Percentiles rank a stretch among this genome's conserved stretches.
These are phyloP conservation scores for Clarias gariepinus DNA, from an alignment of 2,113 vertebrate species.

Conservation along the genomic window DNA sequence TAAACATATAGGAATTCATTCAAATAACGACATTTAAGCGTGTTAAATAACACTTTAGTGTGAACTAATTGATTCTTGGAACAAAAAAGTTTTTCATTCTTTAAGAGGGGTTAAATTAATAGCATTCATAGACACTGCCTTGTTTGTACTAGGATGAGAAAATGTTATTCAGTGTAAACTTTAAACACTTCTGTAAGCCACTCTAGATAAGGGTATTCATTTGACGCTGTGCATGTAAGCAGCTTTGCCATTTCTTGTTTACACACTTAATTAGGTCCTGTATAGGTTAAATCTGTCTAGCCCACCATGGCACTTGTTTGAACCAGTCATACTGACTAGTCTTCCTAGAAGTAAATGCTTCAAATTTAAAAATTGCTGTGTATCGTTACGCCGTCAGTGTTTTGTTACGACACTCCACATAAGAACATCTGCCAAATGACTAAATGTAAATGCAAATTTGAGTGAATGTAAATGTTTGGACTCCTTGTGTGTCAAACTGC, in stretches of 20 bases:
- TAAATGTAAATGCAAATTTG: background rate
- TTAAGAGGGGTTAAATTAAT: background rate
- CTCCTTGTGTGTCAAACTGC: background rate
- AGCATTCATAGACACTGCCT: background rate
- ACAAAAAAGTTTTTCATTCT: background rate
- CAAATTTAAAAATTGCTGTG: background rate
- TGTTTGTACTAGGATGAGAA: background rate
- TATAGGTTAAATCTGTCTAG: background rate
- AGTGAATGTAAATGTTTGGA: slow-evolving; percentile 5
- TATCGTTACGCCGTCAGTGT: background rate
- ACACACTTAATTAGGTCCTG: background rate
- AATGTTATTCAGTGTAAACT: background rate
- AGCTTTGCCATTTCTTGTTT: background rate
- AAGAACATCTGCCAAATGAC: slow-evolving; percentile 13
- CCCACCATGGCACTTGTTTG: background rate
- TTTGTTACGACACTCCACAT: background rate
- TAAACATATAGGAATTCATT: no score
- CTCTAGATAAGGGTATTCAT: background rate
- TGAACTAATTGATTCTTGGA: background rate
- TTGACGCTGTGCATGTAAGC: background rate
- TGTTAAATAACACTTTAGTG: background rate
- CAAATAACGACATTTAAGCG: background rate
- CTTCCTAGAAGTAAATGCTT: background rate
- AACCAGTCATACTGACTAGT: background rate
- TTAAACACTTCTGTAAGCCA: background rate